Evolutionary conservation across 2,797 vertebrate species (phyloP).

Genomic region (Anabacerthia variegaticeps): DNA sequence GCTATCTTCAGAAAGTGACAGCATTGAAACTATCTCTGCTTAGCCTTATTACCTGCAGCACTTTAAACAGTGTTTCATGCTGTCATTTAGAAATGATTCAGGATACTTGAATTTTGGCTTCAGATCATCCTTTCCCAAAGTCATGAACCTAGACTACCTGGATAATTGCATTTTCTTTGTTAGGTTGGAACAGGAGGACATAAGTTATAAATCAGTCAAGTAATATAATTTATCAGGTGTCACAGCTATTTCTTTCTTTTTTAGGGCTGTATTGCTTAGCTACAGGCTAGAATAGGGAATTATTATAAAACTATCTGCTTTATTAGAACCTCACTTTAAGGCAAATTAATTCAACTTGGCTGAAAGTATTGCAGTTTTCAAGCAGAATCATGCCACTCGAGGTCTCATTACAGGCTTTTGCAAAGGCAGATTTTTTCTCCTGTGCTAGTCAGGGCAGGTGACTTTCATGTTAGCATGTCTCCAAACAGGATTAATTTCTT

Average conservation of each 20-base stretch:
- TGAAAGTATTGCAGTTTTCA: not conserved
- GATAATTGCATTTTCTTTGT: slow-evolving; percentile 44
- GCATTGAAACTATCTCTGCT: not conserved
- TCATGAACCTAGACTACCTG: not conserved
- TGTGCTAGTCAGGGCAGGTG: not conserved
- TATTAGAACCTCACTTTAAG: not conserved
- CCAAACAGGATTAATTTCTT: not conserved
- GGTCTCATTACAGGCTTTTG: not conserved
- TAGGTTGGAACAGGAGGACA: not conserved
- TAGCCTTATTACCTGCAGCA: not conserved
- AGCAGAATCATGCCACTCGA: not conserved
- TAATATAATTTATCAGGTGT: not conserved
- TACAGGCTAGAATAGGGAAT: not conserved
- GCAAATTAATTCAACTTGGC: not conserved
- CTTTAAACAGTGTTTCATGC: not conserved
- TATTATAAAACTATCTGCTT: not conserved
- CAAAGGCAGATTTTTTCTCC: not conserved
- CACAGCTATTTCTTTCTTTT: not conserved
- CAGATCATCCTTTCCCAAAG: not conserved
- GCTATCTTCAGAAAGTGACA: not conserved
- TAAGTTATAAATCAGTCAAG: slow-evolving; percentile 18
- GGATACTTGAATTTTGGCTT: not conserved
- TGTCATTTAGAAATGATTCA: not conserved
- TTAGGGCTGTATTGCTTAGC: slow-evolving; percentile 6
- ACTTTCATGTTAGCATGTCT: not conserved